These are phyloP conservation scores for Conomelus anceps DNA, from an alignment of 2,888 invertebrate species.

Conservation along the genomic window DNA sequence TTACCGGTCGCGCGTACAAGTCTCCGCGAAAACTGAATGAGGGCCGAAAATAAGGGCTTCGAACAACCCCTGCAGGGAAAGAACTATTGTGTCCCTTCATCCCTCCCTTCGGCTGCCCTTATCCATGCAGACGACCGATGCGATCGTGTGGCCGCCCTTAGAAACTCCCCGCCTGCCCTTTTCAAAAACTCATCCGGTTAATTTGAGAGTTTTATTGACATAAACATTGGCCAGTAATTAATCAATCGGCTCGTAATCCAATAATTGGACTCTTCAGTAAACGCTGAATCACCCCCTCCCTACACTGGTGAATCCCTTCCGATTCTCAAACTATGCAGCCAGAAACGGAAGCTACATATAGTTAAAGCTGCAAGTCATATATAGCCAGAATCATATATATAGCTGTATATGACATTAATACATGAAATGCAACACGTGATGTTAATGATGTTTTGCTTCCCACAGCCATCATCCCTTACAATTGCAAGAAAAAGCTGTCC, in stretches of 20 bases:
- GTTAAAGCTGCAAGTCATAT: not conserved
- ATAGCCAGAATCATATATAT: not conserved
- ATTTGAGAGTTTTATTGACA: constrained; percentile 29
- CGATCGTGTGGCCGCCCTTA: constrained; percentile 19
- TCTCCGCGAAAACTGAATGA: not conserved
- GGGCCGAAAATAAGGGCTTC: not conserved
- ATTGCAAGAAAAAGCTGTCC: not conserved
- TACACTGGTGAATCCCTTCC: not conserved
- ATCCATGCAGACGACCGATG: constrained; percentile 8
- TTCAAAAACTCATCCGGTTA: constrained; percentile 32
- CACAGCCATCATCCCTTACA: not conserved
- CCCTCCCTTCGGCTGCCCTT: constrained; percentile 9
- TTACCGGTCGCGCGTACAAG: not conserved
- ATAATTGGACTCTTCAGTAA: constrained; percentile 20
- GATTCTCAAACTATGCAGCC: not conserved
- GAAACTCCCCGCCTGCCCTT: constrained; percentile 17
- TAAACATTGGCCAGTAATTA: constrained; percentile 26
- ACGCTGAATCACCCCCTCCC: constrained; percentile 22
- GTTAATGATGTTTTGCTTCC: not conserved
- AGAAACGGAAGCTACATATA: not conserved
- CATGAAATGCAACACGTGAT: not conserved
- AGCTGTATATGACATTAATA: not conserved
- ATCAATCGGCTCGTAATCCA: constrained; percentile 8
- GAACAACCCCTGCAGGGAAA: constrained; percentile 14
- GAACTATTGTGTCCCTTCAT: constrained; percentile 16